Percentiles rank a stretch among this genome's conserved stretches.
phyloP scores from a whole-genome alignment of 92 coral and sea anemone species.

The Galaxea fascicularis region DNA sequence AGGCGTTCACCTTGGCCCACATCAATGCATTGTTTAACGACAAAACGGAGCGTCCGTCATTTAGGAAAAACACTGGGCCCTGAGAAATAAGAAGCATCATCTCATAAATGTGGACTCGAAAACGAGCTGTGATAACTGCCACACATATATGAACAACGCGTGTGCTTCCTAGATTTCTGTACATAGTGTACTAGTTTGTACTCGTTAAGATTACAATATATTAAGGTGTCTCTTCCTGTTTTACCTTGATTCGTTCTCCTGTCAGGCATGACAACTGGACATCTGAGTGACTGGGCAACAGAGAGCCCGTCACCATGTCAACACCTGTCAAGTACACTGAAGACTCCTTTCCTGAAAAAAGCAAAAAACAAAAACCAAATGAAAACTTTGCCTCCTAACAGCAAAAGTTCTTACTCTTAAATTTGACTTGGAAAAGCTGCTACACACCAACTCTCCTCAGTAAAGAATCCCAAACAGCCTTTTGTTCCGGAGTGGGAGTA shows the following conservation, averaged over 20 bases:
- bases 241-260: conserved; percentile 88
- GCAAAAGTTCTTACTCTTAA: not conserved
- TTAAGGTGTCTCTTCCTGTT: too few species aligned
- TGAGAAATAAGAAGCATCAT: conserved; percentile 19
- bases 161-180: too few species aligned
- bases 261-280: conserved; percentile 82
- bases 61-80: conserved; percentile 88
- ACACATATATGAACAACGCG: too few species aligned
- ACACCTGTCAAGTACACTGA: conserved; percentile 77
- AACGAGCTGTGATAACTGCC: too few species aligned
- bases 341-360: conserved; percentile 66
- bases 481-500: conserved; percentile 84
- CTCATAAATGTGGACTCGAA: too few species aligned
- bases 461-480: conserved; percentile 83
- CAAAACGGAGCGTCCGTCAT: conserved; percentile 92
- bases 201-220: too few species aligned
- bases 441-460: conserved; percentile 79
- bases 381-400: too few species aligned
- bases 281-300: conserved; percentile 89
- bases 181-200: too few species aligned
- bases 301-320: conserved; percentile 89
- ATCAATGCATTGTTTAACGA: conserved; percentile 93
- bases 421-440: not conserved
- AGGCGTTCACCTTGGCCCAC: conserved; percentile 99
- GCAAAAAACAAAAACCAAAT: not conserved